These are phyloP conservation scores for Conops quadrifasciatus DNA, from an alignment of 2,888 invertebrate species.

Conservation along the genomic window DNA sequence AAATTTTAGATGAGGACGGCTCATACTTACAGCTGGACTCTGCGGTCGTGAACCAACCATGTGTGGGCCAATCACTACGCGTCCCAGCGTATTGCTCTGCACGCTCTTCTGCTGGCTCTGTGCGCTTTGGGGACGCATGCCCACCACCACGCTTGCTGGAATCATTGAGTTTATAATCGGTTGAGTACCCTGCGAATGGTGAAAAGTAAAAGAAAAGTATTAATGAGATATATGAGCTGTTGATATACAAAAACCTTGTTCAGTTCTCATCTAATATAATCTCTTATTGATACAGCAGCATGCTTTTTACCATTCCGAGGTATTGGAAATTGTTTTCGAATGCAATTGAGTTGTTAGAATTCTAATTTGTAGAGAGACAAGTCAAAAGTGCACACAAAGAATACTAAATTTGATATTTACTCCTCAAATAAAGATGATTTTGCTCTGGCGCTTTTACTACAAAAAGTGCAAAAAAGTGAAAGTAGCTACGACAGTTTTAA, in stretches of 20 bases:
- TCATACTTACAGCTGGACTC: conserved; percentile 71
- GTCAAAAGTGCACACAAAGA: conserved; percentile 49
- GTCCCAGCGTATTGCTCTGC: conserved; percentile 75
- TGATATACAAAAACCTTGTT: background rate
- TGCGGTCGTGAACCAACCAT: conserved; percentile 84
- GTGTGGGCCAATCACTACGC: conserved; percentile 86
- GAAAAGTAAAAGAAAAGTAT: conserved; percentile 56
- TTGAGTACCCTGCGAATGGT: conserved; percentile 65
- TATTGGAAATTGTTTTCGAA: conserved; percentile 16
- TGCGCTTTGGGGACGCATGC: conserved; percentile 81
- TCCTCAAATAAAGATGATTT: conserved; percentile 20
- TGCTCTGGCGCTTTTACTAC: conserved; percentile 13
- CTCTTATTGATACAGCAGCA: conserved; percentile 38
- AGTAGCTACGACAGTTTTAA: background rate
- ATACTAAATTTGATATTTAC: conserved; percentile 17
- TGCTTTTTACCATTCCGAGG: conserved; percentile 41
- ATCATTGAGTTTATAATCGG: conserved; percentile 74
- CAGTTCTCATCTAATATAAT: conserved; percentile 11
- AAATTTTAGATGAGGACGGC: conserved; percentile 8
- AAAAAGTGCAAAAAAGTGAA: background rate
- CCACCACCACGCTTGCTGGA: conserved; percentile 82
- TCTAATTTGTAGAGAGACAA: conserved; percentile 37
- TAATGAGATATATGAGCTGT: conserved; percentile 1
- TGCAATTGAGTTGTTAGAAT: conserved; percentile 11
- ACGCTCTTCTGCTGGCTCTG: conserved; percentile 78